Percentiles rank a stretch among this genome's conserved stretches.
phyloP scores from a whole-genome alignment of 2,888 invertebrate species.

The Drosophila kanekoi region DNA sequence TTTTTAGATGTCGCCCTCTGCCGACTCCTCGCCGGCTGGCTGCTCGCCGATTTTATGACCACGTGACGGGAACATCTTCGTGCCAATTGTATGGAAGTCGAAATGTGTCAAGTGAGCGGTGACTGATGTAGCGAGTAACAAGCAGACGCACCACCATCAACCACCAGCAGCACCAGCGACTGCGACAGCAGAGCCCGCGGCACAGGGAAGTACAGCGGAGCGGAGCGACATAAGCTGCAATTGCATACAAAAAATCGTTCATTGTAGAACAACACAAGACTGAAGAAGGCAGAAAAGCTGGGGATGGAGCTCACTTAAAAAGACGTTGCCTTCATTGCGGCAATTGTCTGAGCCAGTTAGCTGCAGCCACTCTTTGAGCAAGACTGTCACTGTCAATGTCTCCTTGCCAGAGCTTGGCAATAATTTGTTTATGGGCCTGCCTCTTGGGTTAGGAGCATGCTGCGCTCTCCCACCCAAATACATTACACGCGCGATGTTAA shows the following conservation, averaged over 20 bases:
- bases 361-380: conserved; percentile 5
- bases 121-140: conserved; percentile 84
- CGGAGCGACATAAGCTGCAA: conserved; percentile 47
- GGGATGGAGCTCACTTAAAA: conserved; percentile 43
- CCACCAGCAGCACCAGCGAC: conserved; percentile 9
- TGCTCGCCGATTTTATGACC: conserved; percentile 52
- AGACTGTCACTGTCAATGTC: conserved; percentile 68
- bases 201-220: conserved; percentile 19
- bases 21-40: conserved; percentile 33
- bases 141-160: conserved; percentile 50
- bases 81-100: conserved; percentile 73
- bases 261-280: conserved; percentile 56
- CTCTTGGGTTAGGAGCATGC: conserved; percentile 3
- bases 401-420: conserved; percentile 55
- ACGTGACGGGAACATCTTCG: conserved; percentile 65
- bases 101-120: conserved; percentile 84
- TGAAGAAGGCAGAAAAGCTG: conserved; percentile 23
- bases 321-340: conserved; percentile 59
- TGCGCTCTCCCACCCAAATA: conserved; percentile 28
- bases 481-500: conserved; percentile 72
- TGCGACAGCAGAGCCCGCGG: conserved; percentile 4
- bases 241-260: conserved; percentile 51
- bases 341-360: conserved; percentile 58
- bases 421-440: conserved; percentile 55
- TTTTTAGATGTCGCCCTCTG: conserved; percentile 56